Conservation (phyloP, 2,888 invertebrate genomes). For the Brachynemurus nebulosus region DNA sequence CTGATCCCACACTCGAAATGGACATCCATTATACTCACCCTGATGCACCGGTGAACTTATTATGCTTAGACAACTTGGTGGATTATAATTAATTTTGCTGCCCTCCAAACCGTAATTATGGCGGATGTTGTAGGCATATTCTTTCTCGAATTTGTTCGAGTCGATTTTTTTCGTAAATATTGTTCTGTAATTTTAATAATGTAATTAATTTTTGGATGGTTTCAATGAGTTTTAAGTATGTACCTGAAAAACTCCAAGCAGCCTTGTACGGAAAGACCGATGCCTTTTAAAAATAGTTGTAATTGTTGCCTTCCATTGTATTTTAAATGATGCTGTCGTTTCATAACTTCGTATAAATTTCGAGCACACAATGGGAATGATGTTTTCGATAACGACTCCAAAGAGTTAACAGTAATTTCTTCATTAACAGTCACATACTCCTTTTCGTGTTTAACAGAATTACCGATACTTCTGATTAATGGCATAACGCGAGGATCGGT, state of each 20-base stretch:
- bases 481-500: background rate
- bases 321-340: background rate
- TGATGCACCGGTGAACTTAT: constrained; percentile 68
- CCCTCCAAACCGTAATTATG: constrained; percentile 96
- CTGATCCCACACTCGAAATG: constrained; percentile 71
- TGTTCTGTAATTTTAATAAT: constrained; percentile 74
- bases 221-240: too few species aligned
- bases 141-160: constrained; percentile 79
- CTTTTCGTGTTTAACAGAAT: background rate
- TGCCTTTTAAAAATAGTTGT: background rate
- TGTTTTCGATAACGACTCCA: background rate
- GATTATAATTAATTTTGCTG: constrained; percentile 73
- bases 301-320: constrained; percentile 1
- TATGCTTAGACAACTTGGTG: constrained; percentile 84
- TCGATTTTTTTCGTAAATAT: constrained; percentile 83
- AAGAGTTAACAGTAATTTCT: background rate
- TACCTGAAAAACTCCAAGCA: constrained; percentile 1
- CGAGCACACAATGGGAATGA: constrained; percentile 2
- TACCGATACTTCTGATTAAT: background rate
- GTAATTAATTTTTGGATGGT: too few species aligned
- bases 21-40: constrained; percentile 88
- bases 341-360: constrained; percentile 1
- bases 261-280: background rate
- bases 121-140: constrained; percentile 79
- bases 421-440: background rate